Base-by-base conservation (phyloP, 2,888 invertebrate genomes). In the Lepas anatifera region DNA sequence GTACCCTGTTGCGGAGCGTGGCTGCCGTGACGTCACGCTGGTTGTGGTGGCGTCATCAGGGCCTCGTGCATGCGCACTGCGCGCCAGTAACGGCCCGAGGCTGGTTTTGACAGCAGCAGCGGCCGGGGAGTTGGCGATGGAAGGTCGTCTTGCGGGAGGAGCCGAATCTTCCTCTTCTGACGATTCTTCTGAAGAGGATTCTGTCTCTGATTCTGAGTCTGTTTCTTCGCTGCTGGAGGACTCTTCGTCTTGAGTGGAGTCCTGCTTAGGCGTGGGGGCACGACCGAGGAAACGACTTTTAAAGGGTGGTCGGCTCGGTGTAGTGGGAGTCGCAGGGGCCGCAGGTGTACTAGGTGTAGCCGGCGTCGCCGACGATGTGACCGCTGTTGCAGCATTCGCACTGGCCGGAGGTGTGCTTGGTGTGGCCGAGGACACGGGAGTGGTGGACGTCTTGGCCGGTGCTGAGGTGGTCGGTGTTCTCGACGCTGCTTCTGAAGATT, bases 261-360 rank as follows among this genome's bases (percentile, higher is more conserved):
- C 79, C 79, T 82, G 81, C 77, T 85, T 84, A 71, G 87, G 86
- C 73, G 88, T 86, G 84, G 86, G 74, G 84, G 86, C 79, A 83
- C 88, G 83, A 81, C 85, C 85, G 79, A 92, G 84, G 81, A 92
- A 92, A 77, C 92, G 87, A 78, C 91, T 92, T 79, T 91, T 91
- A 77, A 91, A 90, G 69, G 89, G 87, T 80, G 89, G 87, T 76
- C 87, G 52, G 13, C 25, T 16, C 13, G 52, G 3, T 27, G 25
- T 29, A 29, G 10, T 25, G 3, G n/a, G 48, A 7, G 25, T n/a
- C 2, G 48, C 25, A 6, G 25, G 25, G 8, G 25, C n/a, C 2
- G 25, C 25, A n/a, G 48, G 48, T 25, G 48, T n/a, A 8, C 8
- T 25, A 8, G 48, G 48, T 8, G 48, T 25, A 1, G 48, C 25